Evolutionary conservation across 2,113 vertebrate genomes (phyloP).

Genomic region (Cyphomyrus plagiostoma): DNA sequence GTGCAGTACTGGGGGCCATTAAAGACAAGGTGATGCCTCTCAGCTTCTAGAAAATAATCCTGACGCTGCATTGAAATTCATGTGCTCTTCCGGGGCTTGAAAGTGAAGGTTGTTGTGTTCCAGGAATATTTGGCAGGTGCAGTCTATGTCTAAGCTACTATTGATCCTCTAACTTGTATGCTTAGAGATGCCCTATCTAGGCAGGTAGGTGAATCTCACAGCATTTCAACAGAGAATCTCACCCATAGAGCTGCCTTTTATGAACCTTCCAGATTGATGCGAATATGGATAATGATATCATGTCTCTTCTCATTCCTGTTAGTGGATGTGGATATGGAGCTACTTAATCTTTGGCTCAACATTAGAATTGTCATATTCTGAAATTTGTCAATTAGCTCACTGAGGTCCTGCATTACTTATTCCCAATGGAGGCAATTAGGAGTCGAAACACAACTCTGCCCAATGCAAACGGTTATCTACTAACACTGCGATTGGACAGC

Average conservation of each 20-base stretch:
- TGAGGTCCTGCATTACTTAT: not conserved
- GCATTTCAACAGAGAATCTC: not conserved
- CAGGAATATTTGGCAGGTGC: not conserved
- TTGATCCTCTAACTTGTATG: not conserved
- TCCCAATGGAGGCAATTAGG: not conserved
- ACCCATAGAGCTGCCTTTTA: not conserved
- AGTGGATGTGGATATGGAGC: not conserved
- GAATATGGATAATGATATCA: not conserved
- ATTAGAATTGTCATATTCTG: not conserved
- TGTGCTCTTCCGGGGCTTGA: not conserved
- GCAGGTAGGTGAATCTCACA: not conserved
- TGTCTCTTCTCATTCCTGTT: not conserved
- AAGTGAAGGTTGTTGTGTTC: not conserved
- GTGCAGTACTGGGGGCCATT: not conserved
- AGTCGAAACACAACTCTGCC: not conserved
- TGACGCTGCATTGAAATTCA: slow-evolving; percentile 1
- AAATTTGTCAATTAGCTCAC: not conserved
- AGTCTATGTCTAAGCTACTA: not conserved
- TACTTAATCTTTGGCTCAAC: not conserved
- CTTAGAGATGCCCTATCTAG: not conserved
- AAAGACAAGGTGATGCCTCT: not conserved
- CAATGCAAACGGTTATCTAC: not conserved
- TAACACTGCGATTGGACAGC: not conserved
- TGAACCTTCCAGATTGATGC: not conserved
- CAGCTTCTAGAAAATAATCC: not conserved